Base-by-base conservation (phyloP, 2,888 invertebrate species). In the Coelopa pilipes region DNA sequence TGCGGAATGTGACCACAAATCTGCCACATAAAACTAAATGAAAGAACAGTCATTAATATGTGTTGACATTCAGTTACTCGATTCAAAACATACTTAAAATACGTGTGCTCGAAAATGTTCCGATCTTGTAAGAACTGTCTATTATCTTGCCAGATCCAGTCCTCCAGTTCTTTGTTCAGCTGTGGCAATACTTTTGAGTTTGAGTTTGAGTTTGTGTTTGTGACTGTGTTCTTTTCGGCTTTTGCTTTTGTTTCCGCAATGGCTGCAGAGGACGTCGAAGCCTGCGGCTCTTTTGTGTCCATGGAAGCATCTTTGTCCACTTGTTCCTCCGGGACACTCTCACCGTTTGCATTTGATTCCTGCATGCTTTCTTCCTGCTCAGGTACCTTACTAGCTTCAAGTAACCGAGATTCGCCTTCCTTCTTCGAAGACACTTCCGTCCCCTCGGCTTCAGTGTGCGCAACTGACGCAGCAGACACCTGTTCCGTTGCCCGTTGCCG, bases 91-190 rank as follows among this genome's bases (percentile, higher is more conserved):
- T 83, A 95, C 95, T 94, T 94, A 87, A 97, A 97, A 86, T 98
- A 98, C 0, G 95, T 95, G 84, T 97, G 97, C 83, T 98, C 97
- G 85, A 98, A 97, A 82, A 98, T 96, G 86, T 96, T 97, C 84
- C 96, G 96, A 87, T 98, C 97, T 83, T 96, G 95, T 72, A 98
- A 90, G 84, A 97, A 98, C 86, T 96, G 95, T 92, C 95, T 95
- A 86, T 98, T 98, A 88, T 98, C 98, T 84, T 96, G 94, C 97
- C 97, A 98, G 80, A 98, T 97, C 97, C 97, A 97, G 87, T 95
- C 94, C 84, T 96, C 95, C 55, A 97, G 89, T 80, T 96, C 96
- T 78, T 88, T 87, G 75, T 82, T 87, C 46, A 88, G 79, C 55
- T 86, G 79, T 73, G 85, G 85, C 21, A 34, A 24, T 34, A 45